Conservation (phyloP, 2,113 vertebrate species). For the Caretta caretta region DNA sequence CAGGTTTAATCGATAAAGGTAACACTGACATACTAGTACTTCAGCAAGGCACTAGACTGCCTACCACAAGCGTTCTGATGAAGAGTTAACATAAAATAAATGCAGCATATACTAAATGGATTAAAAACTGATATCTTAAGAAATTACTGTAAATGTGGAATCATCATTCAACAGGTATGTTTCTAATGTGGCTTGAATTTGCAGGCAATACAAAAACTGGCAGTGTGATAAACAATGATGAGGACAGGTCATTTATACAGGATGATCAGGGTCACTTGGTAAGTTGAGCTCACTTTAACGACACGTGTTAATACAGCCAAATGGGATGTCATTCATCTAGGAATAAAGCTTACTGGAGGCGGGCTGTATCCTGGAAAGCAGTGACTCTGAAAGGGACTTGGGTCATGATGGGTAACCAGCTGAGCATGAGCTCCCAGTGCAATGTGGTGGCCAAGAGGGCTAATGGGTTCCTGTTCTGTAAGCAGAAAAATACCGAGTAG, state of each 20-base stretch:
- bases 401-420: neutral
- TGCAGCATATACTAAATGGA: neutral
- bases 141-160: neutral
- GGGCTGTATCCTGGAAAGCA: neutral
- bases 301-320: neutral
- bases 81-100: neutral
- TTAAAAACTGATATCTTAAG: neutral
- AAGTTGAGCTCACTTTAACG: neutral
- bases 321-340: accelerated
- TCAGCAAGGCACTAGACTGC: neutral
- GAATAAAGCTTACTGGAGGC: neutral
- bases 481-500: neutral
- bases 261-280: accelerated
- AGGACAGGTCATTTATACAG: neutral
- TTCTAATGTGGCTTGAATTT: neutral
- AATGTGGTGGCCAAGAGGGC: neutral
- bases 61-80: accelerated
- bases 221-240: neutral
- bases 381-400: neutral
- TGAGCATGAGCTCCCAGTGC: neutral
- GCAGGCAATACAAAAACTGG: neutral
- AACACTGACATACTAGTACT: neutral
- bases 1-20: neutral
- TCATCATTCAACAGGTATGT: neutral
- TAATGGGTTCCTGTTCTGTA: neutral